Conservation (phyloP, 2,888 invertebrate species). For the Epistrophella euchroma region DNA sequence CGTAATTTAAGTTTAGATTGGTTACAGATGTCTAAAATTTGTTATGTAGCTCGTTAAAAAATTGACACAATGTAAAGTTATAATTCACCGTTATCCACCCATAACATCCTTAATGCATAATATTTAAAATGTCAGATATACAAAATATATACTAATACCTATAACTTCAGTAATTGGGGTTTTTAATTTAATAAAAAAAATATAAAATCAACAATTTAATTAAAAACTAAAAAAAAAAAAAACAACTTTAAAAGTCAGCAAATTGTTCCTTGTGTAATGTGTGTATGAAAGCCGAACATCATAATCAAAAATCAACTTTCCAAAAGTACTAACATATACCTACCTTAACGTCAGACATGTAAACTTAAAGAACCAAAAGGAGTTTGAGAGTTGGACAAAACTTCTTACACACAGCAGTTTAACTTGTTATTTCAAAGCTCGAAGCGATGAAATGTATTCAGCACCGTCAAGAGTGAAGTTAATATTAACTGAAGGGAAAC, state of each 20-base stretch:
- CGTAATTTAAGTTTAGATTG: no score
- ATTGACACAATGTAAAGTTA: no score
- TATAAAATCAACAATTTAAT: conserved; percentile 34
- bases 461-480: conserved; percentile 4
- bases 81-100: no score
- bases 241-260: conserved; percentile 24
- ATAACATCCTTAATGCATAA: no score
- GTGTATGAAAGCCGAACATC: conserved; percentile 27
- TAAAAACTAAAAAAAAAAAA: conserved; percentile 5
- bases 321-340: neutral
- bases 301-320: conserved; percentile 31
- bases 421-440: neutral
- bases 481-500: neutral
- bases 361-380: neutral
- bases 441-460: conserved; percentile 16
- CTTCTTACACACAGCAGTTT: neutral
- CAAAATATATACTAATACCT: no score
- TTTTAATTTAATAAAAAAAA: conserved; percentile 1
- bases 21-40: no score
- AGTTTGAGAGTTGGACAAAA: conserved; percentile 3
- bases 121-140: no score
- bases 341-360: neutral
- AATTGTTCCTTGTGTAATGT: conserved; percentile 25
- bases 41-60: no score
- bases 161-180: neutral